phyloP scores from a whole-genome alignment of 2,888 invertebrate species.

The Eristalis intricaria region DNA sequence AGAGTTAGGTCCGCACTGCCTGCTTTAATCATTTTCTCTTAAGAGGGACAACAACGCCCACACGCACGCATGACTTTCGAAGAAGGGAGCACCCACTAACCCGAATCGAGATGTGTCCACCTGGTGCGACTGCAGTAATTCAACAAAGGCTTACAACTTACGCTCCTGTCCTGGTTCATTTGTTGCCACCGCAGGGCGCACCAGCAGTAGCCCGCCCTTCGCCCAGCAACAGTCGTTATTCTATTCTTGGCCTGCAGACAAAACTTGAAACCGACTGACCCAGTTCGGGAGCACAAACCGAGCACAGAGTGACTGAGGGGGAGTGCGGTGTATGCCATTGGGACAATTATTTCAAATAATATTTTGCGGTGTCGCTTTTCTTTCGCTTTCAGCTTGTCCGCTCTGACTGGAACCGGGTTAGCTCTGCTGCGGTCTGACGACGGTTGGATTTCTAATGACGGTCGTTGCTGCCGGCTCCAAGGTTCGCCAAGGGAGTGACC shows the following conservation, averaged over 20 bases:
- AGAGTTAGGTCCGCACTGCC: background rate
- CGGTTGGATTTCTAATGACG: background rate
- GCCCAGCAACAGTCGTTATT: background rate
- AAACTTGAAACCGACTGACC: conserved; percentile 30
- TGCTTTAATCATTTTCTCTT: background rate
- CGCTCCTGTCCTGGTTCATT: conserved; percentile 59
- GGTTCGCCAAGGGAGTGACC: background rate
- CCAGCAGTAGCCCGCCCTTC: background rate
- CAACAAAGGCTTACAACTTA: conserved; percentile 4
- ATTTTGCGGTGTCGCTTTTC: background rate
- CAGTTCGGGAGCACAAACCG: conserved; percentile 9
- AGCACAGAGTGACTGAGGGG: background rate
- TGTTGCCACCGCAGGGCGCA: conserved; percentile 9
- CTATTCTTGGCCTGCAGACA: conserved; percentile 40
- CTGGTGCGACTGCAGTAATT: background rate
- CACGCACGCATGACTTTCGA: background rate
- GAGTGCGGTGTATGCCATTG: background rate
- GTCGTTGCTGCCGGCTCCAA: too few species aligned
- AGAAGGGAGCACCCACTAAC: background rate
- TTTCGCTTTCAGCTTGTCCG: background rate
- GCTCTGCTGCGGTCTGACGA: background rate
- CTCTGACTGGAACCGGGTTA: background rate
- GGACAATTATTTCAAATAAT: conserved; percentile 14
- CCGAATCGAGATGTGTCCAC: background rate
- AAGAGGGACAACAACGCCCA: background rate